Percentiles rank a stretch among this genome's conserved stretches.
phyloP scores from a whole-genome alignment of 92 coral and sea anemone species.

The Palythoa grandis region DNA sequence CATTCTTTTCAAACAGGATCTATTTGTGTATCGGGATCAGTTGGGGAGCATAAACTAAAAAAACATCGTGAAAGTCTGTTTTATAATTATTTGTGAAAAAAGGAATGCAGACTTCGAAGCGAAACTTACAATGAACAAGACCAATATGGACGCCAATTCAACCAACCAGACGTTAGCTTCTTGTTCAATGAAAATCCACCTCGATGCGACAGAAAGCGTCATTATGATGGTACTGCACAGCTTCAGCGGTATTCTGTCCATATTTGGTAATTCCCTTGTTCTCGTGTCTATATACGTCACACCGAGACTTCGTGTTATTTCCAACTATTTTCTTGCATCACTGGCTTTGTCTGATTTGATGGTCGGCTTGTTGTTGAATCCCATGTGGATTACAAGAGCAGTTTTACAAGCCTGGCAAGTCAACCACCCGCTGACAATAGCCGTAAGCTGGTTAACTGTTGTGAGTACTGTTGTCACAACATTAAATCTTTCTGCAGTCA shows the following conservation, averaged over 20 bases:
- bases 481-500: slow-evolving; percentile 38
- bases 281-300: slow-evolving; percentile 21
- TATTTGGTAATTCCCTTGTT: slow-evolving; percentile 33
- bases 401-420: slow-evolving; percentile 28
- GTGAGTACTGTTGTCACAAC: slow-evolving; percentile 32
- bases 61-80: no score
- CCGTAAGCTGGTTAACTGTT: slow-evolving; percentile 21
- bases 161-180: not conserved
- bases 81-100: no score
- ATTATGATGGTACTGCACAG: slow-evolving; percentile 12
- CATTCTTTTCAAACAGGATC: no score
- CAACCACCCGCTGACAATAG: slow-evolving; percentile 18
- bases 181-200: not conserved
- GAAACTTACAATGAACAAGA: not conserved
- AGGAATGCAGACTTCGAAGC: no score
- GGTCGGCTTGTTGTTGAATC: slow-evolving; percentile 24
- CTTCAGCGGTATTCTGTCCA: slow-evolving; percentile 20
- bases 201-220: slow-evolving; percentile 4
- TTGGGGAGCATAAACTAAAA: no score
- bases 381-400: slow-evolving; percentile 40
- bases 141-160: not conserved
- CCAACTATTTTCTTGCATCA: slow-evolving; percentile 30
- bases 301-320: slow-evolving; percentile 13
- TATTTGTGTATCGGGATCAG: no score
- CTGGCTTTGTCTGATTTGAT: slow-evolving; percentile 33